phyloP scores from a whole-genome alignment of 1,140 invertebrate genomes.

The Cydia amplana region DNA sequence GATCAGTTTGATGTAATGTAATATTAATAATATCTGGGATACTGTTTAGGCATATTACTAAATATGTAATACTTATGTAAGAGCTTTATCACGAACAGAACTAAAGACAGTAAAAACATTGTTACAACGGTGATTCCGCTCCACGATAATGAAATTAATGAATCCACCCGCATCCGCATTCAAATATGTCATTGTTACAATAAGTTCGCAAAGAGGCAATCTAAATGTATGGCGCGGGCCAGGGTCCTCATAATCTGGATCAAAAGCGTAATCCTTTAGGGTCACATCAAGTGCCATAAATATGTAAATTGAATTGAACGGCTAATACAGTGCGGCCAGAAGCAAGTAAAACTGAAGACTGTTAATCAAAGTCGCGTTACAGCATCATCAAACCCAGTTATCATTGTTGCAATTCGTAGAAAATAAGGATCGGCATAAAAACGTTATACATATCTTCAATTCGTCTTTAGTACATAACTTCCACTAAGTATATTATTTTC shows the following conservation, averaged over 20 bases:
- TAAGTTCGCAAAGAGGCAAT: constrained; percentile 30
- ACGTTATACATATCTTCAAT: too few relatives aligned
- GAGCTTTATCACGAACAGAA: not conserved
- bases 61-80: not conserved
- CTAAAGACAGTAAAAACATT: constrained; percentile 8
- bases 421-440: too few relatives aligned
- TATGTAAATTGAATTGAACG: constrained; percentile 42
- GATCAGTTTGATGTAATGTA: too few relatives aligned
- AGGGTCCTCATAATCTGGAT: constrained; percentile 31
- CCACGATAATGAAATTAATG: not conserved
- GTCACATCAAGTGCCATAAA: constrained; percentile 37
- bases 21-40: too few relatives aligned
- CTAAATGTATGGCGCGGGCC: constrained; percentile 20
- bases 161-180: constrained; percentile 10
- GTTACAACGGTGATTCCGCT: not conserved
- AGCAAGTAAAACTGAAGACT: not conserved
- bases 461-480: too few relatives aligned
- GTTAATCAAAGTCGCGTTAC: not conserved
- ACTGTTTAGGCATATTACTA: not conserved
- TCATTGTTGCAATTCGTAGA: too few relatives aligned
- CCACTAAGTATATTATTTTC: too few relatives aligned
- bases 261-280: constrained; percentile 33
- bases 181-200: constrained; percentile 14
- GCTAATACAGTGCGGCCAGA: constrained; percentile 33
- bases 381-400: too few relatives aligned